Evolutionary conservation across 2,888 invertebrate species (phyloP).

Genomic region (Agriopis marginaria): DNA sequence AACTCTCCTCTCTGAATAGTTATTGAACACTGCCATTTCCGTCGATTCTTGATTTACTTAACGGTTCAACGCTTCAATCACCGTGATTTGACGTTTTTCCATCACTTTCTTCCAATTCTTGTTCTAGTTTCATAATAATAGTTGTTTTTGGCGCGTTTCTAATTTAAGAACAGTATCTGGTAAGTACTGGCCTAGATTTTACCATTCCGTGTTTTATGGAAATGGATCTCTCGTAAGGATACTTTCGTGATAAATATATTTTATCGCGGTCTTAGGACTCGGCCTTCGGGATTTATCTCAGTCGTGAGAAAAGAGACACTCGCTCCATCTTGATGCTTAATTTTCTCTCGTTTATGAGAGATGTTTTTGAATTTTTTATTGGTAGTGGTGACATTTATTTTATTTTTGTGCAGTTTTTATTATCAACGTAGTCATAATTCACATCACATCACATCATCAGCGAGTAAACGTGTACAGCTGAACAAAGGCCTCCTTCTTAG

Average conservation of each 20-base stretch:
- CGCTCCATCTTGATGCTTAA: constrained; percentile 15
- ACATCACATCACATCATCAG: too few species aligned
- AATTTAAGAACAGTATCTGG: constrained; percentile 15
- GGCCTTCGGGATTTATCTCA: constrained; percentile 26
- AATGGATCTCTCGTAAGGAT: constrained; percentile 27
- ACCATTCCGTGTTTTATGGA: constrained; percentile 26
- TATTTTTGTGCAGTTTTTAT: not conserved
- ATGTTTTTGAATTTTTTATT: not conserved
- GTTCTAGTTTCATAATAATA: constrained; percentile 13
- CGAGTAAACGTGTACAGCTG: too few species aligned
- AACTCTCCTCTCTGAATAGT: constrained; percentile 9
- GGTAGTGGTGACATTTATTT: not conserved
- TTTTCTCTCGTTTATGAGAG: constrained; percentile 15
- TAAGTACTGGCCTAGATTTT: constrained; percentile 21
- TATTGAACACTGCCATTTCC: constrained; percentile 3
- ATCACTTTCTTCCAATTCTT: constrained; percentile 25
- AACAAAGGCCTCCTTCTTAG: too few species aligned
- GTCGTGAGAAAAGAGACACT: constrained; percentile 22
- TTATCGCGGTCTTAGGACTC: constrained; percentile 25
- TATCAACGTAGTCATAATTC: not conserved
- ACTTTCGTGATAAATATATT: constrained; percentile 20
- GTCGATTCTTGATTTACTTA: constrained; percentile 27
- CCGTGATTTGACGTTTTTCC: constrained; percentile 19
- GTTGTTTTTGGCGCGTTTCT: constrained; percentile 8
- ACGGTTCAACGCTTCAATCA: constrained; percentile 21